Evolutionary conservation across 2,888 invertebrate species (phyloP).

Genomic region (Nezara viridula): DNA sequence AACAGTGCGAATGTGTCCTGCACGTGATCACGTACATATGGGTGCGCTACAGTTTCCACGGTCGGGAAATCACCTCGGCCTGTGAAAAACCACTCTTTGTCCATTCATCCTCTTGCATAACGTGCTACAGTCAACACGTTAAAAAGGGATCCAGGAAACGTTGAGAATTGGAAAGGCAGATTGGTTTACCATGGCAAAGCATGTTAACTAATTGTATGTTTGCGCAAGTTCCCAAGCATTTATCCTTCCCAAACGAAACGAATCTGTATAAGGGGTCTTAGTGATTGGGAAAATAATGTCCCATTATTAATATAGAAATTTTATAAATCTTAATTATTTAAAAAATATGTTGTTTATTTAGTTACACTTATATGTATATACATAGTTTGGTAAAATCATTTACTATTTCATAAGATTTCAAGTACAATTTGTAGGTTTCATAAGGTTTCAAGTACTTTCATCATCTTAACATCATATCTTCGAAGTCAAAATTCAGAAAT

Average conservation of each 20-base stretch:
- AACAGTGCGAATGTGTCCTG: neutral
- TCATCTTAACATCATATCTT: no score
- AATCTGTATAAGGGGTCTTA: neutral
- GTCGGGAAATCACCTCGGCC: neutral
- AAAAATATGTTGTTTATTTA: no score
- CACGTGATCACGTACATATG: conserved; percentile 9
- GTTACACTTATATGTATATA: no score
- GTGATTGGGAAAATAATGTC: no score
- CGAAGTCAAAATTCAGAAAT: no score
- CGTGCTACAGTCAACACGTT: neutral
- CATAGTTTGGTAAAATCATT: no score
- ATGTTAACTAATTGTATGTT: neutral
- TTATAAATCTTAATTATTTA: no score
- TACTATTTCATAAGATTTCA: no score
- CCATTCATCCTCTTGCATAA: neutral
- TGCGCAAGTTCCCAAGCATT: neutral
- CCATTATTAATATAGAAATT: no score
- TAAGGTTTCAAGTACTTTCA: no score
- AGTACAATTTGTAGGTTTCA: no score
- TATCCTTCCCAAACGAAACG: neutral
- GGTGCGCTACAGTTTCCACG: conserved; percentile 42
- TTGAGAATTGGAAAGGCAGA: neutral
- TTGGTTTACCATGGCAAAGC: neutral
- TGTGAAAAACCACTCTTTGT: neutral
- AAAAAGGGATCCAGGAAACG: conserved; percentile 24